Conservation (phyloP, 1,140 invertebrate species). For the Vollenhovia emeryi region DNA sequence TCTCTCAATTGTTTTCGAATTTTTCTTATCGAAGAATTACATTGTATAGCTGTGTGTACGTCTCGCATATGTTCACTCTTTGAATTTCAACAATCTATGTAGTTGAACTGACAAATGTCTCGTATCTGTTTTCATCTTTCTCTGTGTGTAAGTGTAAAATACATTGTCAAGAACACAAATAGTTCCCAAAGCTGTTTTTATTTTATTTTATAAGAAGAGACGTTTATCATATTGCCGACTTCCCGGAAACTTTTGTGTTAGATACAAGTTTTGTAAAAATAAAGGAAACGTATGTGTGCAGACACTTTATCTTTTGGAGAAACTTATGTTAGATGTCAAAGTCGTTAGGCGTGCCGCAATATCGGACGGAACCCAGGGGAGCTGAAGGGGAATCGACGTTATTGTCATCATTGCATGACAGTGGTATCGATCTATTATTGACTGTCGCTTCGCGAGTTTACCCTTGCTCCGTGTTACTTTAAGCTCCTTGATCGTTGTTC, state of each 20-base stretch:
- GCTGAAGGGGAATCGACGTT: constrained; percentile 48
- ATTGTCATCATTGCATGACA: constrained; percentile 68
- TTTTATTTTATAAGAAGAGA: background rate
- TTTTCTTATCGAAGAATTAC: background rate
- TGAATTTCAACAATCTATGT: background rate
- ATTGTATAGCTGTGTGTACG: background rate
- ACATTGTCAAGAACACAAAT: constrained; percentile 21
- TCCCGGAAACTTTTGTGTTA: constrained; percentile 30
- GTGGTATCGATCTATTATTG: constrained; percentile 69
- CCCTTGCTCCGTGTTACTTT: constrained; percentile 61
- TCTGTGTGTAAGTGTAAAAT: background rate
- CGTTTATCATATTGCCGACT: constrained; percentile 36
- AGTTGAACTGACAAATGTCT: background rate
- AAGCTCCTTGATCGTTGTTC: constrained; percentile 70
- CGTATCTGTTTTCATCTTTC: background rate
- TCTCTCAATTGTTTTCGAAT: background rate
- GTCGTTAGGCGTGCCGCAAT: constrained; percentile 57
- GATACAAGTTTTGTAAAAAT: constrained; percentile 53
- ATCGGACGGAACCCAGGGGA: constrained; percentile 52
- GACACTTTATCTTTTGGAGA: constrained; percentile 32
- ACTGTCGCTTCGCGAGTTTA: constrained; percentile 76
- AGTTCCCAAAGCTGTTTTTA: constrained; percentile 2
- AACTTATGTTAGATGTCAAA: constrained; percentile 56
- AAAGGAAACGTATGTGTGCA: constrained; percentile 18
- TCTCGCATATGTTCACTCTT: background rate